Base-by-base conservation (phyloP, 2,888 invertebrate species). In the Geophilus truncorum region DNA sequence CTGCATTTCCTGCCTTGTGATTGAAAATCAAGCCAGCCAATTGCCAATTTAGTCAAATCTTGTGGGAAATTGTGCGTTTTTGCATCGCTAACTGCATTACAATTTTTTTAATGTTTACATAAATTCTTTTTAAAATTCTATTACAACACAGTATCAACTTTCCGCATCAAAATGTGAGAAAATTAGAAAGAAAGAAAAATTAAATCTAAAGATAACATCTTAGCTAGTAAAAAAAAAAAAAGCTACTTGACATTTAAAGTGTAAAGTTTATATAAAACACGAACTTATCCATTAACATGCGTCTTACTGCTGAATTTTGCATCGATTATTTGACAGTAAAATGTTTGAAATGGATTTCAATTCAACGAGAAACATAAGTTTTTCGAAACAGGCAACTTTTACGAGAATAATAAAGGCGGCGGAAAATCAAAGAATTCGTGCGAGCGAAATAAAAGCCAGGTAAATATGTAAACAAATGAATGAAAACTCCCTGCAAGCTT, bases 31-130 rank as follows among this genome's bases (percentile, higher is more conserved):
- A 28, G 3, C 62, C 28, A 62, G 62, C 23, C 62, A 28, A 28
- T 62, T 62, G 62, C 62, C 62, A 62, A 62, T 62, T 62, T 62
- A 62, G 25, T 25, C 62, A 62, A 62, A 25, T 62, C 62, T 62
- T 6, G 28, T 15, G 28, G 28, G 28, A 62, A 62, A 62, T 62
- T 62, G 25, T 25, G 9, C 15, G 15, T 62, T 62, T 62, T 62
- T 28, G 1, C 62, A 25, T 15, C 0, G 10, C 7, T 62, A 62
- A 62, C 28, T 7, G 6, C 5, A 18, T 18, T 15, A n/a, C 15
- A 3, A 2, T 15, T 15, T n/a, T n/a, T n/a, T 18, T 18, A 45
- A 45, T n/a, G n/a, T n/a, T n/a, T n/a, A n/a, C 15, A n/a, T 2
- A 15, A 12, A 15, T 45, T n/a, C n/a, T 45, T 45, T n/a, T 7